These are phyloP conservation scores for Melanotaenia maccullochi DNA, from an alignment of 2,797 vertebrate species.

Conservation along the genomic window DNA sequence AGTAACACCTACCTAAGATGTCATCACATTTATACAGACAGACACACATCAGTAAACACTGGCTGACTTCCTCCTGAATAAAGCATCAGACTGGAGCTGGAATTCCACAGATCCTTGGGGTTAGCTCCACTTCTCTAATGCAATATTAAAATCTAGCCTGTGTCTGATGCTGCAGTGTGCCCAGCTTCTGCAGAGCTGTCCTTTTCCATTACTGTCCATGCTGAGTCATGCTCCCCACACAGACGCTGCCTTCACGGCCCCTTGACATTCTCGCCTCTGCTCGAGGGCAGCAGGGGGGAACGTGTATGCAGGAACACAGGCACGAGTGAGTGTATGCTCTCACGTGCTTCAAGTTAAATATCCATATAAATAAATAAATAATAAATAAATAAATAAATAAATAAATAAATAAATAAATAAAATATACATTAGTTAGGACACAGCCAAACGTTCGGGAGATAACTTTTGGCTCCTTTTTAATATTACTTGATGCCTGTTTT, in stretches of 20 bases:
- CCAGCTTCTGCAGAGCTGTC: slow-evolving; percentile 67
- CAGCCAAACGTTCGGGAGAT: background rate
- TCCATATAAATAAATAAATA: background rate
- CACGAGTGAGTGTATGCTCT: slow-evolving; percentile 16
- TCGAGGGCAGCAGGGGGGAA: slow-evolving; percentile 47
- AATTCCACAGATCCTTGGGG: slow-evolving; percentile 44
- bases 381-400: too few species aligned
- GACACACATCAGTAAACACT: slow-evolving; percentile 42
- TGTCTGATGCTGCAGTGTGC: slow-evolving; percentile 54
- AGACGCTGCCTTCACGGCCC: slow-evolving; percentile 46
- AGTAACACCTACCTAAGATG: slow-evolving; percentile 62
- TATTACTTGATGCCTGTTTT: background rate
- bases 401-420: too few species aligned
- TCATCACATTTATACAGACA: slow-evolving; percentile 54
- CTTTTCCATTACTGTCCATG: slow-evolving; percentile 65
- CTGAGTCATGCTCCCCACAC: slow-evolving; percentile 69
- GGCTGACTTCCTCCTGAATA: slow-evolving; percentile 31
- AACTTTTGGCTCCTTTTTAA: background rate
- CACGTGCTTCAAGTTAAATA: slow-evolving; percentile 22
- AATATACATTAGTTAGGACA: background rate
- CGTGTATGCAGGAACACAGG: slow-evolving; percentile 42
- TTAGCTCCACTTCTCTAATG: slow-evolving; percentile 58
- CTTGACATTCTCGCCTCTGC: slow-evolving; percentile 58
- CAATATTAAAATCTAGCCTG: slow-evolving; percentile 74
- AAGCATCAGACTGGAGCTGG: slow-evolving; percentile 8